Evolutionary conservation across 2,113 vertebrate species (phyloP).

Genomic region (Eonycteris spelaea): DNA sequence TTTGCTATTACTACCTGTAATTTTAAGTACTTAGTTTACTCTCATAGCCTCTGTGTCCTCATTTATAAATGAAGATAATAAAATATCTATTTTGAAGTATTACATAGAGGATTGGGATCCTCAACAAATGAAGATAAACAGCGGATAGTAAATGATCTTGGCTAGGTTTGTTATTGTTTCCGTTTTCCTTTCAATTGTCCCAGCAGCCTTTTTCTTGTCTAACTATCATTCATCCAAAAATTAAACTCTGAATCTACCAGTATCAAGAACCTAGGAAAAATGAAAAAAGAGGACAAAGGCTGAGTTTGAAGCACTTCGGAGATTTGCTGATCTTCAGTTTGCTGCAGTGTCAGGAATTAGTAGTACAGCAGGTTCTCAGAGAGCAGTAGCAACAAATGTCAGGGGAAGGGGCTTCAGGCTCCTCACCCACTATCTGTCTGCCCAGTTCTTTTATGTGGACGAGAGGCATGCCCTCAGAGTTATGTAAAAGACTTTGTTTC

Average conservation of each 20-base stretch:
- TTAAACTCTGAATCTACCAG: not conserved
- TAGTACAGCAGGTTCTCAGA: not conserved
- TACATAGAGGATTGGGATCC: not conserved
- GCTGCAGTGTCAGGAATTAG: not conserved
- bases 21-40: not conserved
- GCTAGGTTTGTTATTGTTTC: not conserved
- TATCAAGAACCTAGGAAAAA: not conserved
- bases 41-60: not conserved
- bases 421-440: not conserved
- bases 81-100: not conserved
- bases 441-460: not conserved
- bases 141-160: not conserved
- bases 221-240: not conserved
- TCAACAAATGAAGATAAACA: not conserved
- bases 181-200: not conserved
- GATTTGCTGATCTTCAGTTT: not conserved
- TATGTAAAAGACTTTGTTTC: not conserved
- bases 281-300: not conserved
- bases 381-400: not conserved
- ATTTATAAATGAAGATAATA: not conserved
- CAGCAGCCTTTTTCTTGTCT: not conserved
- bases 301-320: not conserved
- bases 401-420: not conserved
- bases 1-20: not conserved
- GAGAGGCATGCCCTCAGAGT: not conserved